Conservation (phyloP, 1,140 invertebrate genomes). For the Agrypnia vestita region DNA sequence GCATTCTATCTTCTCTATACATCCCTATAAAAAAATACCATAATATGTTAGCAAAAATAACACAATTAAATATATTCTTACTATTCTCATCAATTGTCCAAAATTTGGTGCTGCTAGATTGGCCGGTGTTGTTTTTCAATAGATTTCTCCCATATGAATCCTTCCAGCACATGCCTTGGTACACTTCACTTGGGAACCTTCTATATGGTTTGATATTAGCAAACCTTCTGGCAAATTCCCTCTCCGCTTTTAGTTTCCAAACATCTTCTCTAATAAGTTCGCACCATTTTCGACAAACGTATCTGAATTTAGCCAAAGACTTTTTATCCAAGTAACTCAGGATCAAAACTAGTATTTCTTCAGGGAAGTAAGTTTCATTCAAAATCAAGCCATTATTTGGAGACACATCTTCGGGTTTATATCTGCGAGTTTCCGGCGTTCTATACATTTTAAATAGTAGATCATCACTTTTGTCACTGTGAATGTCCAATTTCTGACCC, state of each 20-base stretch:
- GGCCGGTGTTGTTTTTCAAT: conserved; percentile 66
- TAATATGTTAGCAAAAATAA: no score
- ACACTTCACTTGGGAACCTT: conserved; percentile 58
- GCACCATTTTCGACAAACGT: conserved; percentile 51
- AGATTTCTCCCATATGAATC: conserved; percentile 64
- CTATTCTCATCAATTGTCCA: conserved; percentile 10
- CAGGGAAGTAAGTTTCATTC: conserved; percentile 30
- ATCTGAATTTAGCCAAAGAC: conserved; percentile 31
- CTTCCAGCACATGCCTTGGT: conserved; percentile 62
- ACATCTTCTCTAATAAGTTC: conserved; percentile 46
- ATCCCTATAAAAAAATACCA: no score
- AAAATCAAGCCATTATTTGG: conserved; percentile 52
- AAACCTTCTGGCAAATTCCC: conserved; percentile 33
- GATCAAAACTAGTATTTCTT: conserved; percentile 52
- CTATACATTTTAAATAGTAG: background rate
- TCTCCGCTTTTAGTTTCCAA: conserved; percentile 56
- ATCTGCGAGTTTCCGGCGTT: conserved; percentile 18
- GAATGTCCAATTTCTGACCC: conserved; percentile 18
- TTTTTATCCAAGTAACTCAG: conserved; percentile 47
- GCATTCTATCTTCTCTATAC: no score
- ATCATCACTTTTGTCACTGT: conserved; percentile 13
- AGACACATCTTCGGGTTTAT: conserved; percentile 31
- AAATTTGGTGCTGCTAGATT: background rate
- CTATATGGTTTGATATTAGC: conserved; percentile 1
- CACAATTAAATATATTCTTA: conserved; percentile 4